Base-by-base conservation (phyloP, 2,113 vertebrate genomes). In the Panthera leo region DNA sequence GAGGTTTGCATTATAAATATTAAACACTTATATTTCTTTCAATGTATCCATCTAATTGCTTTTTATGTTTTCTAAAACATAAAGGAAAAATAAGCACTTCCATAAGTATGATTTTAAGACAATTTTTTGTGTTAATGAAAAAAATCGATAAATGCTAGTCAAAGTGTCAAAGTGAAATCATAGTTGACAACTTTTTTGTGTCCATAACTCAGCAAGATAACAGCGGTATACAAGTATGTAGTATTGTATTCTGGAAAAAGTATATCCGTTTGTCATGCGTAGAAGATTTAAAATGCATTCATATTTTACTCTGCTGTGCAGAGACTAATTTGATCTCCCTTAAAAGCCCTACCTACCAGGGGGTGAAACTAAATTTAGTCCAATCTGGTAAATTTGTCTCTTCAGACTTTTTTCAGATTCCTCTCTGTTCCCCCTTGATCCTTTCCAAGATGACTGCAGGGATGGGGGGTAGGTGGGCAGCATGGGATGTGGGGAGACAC, bases 51-150 rank as follows among this genome's bases (percentile, higher is more conserved):
- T 89, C 58, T 61, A 65, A 67, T 19, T 73, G 63, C n/a, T 73
- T 91, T 73, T 95, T 45, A 80, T 65, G 7, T 91, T 93, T 96
- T 93, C 39, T 65, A 82, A 94, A 86, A 42, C 36, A 63, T 65
- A 65, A 85, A 73, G 48, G 27, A 58, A 82, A 92, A 92, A 70
- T 29, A 82, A 90, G 5, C 15, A 70, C 58, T 82, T 78, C 11
- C n/a, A 71, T 73, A 75, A 55, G 78, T 70, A 39, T 67, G 31
- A 76, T 92, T 85, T 91, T 61, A 86, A 83, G 27, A 92, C 23
- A 91, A 89, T 82, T 86, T 92, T 92, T 92, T 70, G 51, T 31
- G 18, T 92, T 92, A 53, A 84, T 94, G 45, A 39, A 82, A 95
- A 96, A 97, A 61, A 86, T 45, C 27, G 14, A 61, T 68, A 78